These are phyloP conservation scores for Plagodis dolabraria DNA, from an alignment of 2,888 invertebrate species.

Conservation along the genomic window DNA sequence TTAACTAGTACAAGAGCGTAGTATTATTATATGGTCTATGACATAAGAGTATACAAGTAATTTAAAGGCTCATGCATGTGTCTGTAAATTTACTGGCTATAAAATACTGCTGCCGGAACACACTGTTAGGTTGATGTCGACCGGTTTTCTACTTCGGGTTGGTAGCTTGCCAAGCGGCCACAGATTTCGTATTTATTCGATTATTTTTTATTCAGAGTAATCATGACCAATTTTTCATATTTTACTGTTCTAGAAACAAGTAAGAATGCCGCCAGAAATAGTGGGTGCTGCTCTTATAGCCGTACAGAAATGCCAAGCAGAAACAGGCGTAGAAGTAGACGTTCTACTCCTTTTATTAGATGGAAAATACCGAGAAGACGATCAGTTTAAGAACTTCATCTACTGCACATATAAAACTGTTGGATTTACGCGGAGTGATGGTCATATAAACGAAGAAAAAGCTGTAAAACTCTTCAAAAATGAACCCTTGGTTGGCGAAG, in stretches of 20 bases:
- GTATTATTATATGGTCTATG: no score
- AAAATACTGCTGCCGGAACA: no score
- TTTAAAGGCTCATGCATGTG: no score
- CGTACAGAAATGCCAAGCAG: constrained; percentile 20
- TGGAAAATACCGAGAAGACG: constrained; percentile 25
- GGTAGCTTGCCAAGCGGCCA: no score
- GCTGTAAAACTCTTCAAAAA: constrained; percentile 7
- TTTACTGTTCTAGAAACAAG: constrained; percentile 18
- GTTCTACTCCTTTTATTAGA: constrained; percentile 14
- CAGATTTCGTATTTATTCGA: no score
- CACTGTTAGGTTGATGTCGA: no score
- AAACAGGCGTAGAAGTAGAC: constrained; percentile 14
- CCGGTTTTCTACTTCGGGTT: no score
- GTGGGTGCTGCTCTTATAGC: background rate
- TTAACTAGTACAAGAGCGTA: no score
- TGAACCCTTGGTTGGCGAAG: constrained; percentile 19
- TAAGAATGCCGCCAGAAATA: constrained; percentile 16
- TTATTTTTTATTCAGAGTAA: no score
- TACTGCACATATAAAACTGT: constrained; percentile 25
- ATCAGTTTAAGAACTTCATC: constrained; percentile 28
- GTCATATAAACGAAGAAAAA: constrained; percentile 20
- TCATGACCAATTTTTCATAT: no score
- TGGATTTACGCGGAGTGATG: constrained; percentile 20
- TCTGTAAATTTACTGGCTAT: no score
- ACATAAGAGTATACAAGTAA: no score